Conservation (phyloP, 2,113 vertebrate species). For the Lepidothrix coronata region DNA sequence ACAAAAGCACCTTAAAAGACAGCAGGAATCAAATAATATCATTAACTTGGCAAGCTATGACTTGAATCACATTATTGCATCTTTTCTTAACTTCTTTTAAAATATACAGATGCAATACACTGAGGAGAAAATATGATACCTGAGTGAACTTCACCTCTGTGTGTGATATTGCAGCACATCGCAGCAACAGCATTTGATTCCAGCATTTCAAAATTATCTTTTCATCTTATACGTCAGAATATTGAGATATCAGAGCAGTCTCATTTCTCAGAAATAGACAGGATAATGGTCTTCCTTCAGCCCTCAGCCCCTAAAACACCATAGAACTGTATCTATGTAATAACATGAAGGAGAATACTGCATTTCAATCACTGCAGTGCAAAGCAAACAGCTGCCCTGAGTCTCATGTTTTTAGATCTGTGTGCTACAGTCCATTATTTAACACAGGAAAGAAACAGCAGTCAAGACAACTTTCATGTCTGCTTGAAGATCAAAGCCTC, state of each 20-base stretch:
- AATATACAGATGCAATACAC: background rate
- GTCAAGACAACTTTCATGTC: background rate
- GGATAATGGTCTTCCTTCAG: background rate
- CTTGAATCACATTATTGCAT: background rate
- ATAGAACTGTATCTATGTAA: background rate
- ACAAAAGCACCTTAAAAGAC: background rate
- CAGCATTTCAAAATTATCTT: background rate
- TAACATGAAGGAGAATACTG: background rate
- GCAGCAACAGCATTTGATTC: background rate
- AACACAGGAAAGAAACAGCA: background rate
- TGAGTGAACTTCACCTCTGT: background rate
- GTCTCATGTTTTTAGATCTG: background rate
- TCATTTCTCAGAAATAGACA: background rate
- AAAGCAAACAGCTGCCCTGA: background rate
- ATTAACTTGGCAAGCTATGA: background rate
- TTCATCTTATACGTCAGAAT: background rate
- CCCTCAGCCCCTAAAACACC: background rate
- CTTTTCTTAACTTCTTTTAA: background rate
- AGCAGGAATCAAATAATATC: background rate
- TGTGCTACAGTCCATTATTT: background rate
- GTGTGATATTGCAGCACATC: background rate
- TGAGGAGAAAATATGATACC: background rate
- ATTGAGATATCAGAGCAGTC: background rate
- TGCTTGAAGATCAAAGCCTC: background rate
- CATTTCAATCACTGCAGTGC: background rate